A percentile compares a stretch with the other conserved stretches of the same genome.
These are phyloP conservation scores for Amblyteles armatorius DNA, from an alignment of 2,888 invertebrate genomes.

Conservation along the genomic window DNA sequence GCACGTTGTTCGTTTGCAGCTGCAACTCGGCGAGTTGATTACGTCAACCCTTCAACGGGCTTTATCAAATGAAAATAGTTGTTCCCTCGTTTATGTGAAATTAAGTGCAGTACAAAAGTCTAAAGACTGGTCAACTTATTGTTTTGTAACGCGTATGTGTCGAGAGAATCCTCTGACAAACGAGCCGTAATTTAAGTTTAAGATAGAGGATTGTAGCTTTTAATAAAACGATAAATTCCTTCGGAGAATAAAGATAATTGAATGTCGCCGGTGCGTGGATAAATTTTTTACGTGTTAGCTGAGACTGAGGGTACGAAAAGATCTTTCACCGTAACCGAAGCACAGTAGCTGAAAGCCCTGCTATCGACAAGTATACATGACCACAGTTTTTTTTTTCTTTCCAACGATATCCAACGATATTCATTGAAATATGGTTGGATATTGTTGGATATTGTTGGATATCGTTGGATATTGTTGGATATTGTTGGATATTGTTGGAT, in stretches of 20 bases:
- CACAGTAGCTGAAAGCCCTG: no score
- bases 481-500: no score
- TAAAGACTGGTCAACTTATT: not conserved
- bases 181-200: slow-evolving; percentile 33
- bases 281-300: no score
- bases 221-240: slow-evolving; percentile 29
- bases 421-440: no score
- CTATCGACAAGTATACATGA: no score
- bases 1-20: slow-evolving; percentile 62
- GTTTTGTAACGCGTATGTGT: not conserved
- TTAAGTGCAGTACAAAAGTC: not conserved
- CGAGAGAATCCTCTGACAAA: slow-evolving; percentile 22
- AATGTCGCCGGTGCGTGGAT: no score
- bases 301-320: no score
- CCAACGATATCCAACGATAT: no score
- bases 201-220: slow-evolving; percentile 19
- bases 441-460: no score
- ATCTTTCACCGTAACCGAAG: no score
- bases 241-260: slow-evolving; percentile 26
- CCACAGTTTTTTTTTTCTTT: no score
- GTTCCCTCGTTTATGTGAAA: not conserved
- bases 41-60: slow-evolving; percentile 53
- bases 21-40: slow-evolving; percentile 64
- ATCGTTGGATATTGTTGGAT: no score
- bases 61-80: slow-evolving; percentile 59